Evolutionary conservation across 2,797 vertebrate genomes (phyloP).

Genomic region (Acanthis flammea): DNA sequence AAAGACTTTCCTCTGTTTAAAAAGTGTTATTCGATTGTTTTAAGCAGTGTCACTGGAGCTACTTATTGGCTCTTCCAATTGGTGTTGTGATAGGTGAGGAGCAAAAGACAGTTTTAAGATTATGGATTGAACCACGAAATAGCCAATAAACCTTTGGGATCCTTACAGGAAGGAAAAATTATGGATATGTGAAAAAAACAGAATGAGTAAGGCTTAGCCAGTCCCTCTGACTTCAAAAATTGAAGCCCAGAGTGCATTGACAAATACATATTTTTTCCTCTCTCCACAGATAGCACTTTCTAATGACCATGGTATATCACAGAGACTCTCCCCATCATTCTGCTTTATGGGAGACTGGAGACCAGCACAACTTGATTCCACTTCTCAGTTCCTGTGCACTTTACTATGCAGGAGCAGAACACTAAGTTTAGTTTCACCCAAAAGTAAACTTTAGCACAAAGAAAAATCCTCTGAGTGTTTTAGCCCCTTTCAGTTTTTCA

Average conservation of each 20-base stretch:
- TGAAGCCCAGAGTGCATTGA: not conserved
- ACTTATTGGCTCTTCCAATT: not conserved
- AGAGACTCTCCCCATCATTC: not conserved
- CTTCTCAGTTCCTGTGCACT: not conserved
- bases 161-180: not conserved
- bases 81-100: not conserved
- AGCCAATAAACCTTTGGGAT: not conserved
- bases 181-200: not conserved
- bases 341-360: not conserved
- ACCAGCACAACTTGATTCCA: not conserved
- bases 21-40: not conserved
- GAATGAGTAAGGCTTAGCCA: not conserved
- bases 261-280: not conserved
- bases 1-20: not conserved
- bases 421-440: not conserved
- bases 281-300: not conserved
- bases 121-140: not conserved
- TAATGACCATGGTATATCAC: not conserved
- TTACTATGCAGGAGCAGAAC: not conserved
- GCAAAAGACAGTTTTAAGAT: slow-evolving; percentile 3
- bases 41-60: not conserved
- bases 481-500: not conserved
- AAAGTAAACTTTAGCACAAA: not conserved
- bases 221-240: not conserved
- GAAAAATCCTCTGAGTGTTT: not conserved